A percentile compares a stretch with the other conserved stretches of the same genome.
These are phyloP conservation scores for Lutraria rhynchaena DNA, from an alignment of 1,140 invertebrate species.

Conservation along the genomic window DNA sequence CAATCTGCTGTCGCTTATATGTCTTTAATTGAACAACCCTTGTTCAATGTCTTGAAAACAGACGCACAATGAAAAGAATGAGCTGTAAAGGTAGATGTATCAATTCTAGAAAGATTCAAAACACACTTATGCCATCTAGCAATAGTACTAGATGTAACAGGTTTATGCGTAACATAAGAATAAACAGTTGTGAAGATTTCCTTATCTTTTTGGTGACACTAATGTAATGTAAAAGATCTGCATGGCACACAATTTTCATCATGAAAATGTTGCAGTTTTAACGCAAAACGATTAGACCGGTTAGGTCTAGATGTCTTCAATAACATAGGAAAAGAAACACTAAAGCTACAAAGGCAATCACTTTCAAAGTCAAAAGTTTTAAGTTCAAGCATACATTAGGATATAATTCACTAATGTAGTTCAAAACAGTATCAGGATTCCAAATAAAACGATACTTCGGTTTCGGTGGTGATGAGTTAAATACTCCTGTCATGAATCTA, in stretches of 20 bases:
- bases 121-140: slow-evolving; percentile 21
- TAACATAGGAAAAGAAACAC: slow-evolving; percentile 12
- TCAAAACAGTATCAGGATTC: too few relatives aligned
- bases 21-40: slow-evolving; percentile 25
- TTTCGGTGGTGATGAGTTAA: too few relatives aligned
- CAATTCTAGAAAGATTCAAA: slow-evolving; percentile 16
- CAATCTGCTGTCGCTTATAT: slow-evolving; percentile 38
- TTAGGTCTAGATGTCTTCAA: slow-evolving; percentile 20
- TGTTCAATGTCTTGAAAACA: slow-evolving; percentile 8
- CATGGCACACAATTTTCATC: slow-evolving; percentile 44
- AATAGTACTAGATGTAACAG: slow-evolving; percentile 17
- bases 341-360: slow-evolving; percentile 10
- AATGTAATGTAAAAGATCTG: slow-evolving; percentile 13
- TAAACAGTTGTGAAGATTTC: slow-evolving; percentile 2
- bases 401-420: neutral
- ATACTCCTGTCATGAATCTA: too few relatives aligned
- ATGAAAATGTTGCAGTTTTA: slow-evolving; percentile 30
- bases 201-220: neutral
- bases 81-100: slow-evolving; percentile 19
- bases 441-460: too few relatives aligned
- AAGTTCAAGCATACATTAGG: neutral
- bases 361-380: slow-evolving; percentile 37
- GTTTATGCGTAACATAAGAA: slow-evolving; percentile 35
- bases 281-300: neutral
- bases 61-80: slow-evolving; percentile 33